Conservation (phyloP, 2,888 invertebrate species). For the Drosophila trichaetosa region DNA sequence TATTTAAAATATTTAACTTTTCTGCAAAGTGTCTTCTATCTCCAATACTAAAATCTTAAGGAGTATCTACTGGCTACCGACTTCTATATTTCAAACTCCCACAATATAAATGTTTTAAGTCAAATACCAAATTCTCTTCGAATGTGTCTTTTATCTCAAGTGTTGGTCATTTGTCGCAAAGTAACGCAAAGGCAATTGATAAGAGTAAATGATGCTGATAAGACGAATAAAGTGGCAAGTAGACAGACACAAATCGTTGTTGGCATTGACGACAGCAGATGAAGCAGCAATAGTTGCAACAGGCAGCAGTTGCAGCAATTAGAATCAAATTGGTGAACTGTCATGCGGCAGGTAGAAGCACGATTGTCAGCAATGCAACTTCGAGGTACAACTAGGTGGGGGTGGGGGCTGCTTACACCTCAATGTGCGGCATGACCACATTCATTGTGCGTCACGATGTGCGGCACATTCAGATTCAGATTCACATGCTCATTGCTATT, state of each 20-base stretch:
- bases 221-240: conserved; percentile 36
- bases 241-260: conserved; percentile 40
- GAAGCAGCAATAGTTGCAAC: conserved; percentile 9
- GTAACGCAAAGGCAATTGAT: conserved; percentile 21
- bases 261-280: conserved; percentile 37
- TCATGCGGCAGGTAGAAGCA: conserved; percentile 20
- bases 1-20: background rate
- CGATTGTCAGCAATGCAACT: conserved; percentile 6
- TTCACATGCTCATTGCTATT: conserved; percentile 1
- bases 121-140: background rate
- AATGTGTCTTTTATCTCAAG: background rate
- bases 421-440: conserved; percentile 51
- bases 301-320: conserved; percentile 53
- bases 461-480: conserved; percentile 24
- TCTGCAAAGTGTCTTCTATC: background rate
- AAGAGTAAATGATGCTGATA: conserved; percentile 40
- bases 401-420: background rate
- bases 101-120: background rate
- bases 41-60: background rate
- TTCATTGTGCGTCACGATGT: conserved; percentile 71
- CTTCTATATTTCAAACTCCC: background rate
- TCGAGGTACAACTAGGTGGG: background rate
- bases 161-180: conserved; percentile 1
- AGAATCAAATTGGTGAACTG: conserved; percentile 68
- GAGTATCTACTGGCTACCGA: background rate